Evolutionary conservation across 2,113 vertebrate species (phyloP).

Genomic region (Blennius ocellaris): DNA sequence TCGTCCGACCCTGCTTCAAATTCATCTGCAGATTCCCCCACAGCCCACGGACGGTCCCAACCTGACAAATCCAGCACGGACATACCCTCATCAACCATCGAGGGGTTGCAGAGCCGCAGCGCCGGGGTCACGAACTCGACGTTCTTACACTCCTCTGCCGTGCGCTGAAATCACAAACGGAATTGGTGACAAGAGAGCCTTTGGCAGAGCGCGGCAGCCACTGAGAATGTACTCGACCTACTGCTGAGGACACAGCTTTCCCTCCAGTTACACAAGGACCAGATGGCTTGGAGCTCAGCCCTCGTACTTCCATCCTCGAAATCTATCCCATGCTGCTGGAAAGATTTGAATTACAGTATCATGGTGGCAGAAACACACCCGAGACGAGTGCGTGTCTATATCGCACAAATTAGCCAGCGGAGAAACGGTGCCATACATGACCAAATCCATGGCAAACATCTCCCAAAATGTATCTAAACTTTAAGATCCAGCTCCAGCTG

Average conservation of each 20-base stretch:
- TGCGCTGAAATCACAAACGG: slow-evolving; percentile 17
- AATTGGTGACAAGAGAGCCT: slow-evolving; percentile 11
- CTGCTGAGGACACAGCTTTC: slow-evolving; percentile 44
- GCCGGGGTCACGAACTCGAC: slow-evolving; percentile 30
- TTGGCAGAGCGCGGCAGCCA: slow-evolving; percentile 19
- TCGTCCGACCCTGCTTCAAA: not conserved
- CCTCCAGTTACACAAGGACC: slow-evolving; percentile 43
- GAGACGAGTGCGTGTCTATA: too few relatives aligned
- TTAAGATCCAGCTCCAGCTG: not conserved
- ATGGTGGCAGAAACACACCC: not conserved
- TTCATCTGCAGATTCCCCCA: not conserved
- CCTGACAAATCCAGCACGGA: slow-evolving; percentile 10
- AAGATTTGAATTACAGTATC: slow-evolving; percentile 9
- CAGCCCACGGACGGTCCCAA: not conserved
- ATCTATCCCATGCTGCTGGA: slow-evolving; percentile 15
- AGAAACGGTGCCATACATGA: not conserved
- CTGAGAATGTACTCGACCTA: slow-evolving; percentile 32
- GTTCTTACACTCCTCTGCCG: slow-evolving; percentile 4
- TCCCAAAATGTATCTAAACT: not conserved
- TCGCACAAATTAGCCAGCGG: not conserved
- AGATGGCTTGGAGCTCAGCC: slow-evolving; percentile 45
- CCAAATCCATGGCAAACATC: not conserved
- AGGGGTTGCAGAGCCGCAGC: not conserved
- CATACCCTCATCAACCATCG: not conserved
- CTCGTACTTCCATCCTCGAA: slow-evolving; percentile 26